Evolutionary conservation across 1,140 invertebrate species (phyloP).

Genomic region (Drosophila sp.): DNA sequence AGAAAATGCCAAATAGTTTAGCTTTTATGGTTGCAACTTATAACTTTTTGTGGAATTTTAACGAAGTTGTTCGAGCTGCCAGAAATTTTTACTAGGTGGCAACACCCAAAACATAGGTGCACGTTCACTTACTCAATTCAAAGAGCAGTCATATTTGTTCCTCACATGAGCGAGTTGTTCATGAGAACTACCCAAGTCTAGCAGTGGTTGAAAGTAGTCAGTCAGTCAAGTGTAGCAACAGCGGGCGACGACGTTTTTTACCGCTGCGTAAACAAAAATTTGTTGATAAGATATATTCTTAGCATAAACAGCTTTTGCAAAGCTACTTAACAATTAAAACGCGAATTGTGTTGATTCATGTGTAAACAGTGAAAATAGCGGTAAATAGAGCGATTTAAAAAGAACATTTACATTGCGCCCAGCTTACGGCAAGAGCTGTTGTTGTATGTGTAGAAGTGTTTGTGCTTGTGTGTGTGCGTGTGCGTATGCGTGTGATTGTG

Average conservation of each 20-base stretch:
- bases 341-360: neutral
- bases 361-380: neutral
- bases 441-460: slow-evolving; percentile 18
- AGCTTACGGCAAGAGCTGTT: slow-evolving; percentile 32
- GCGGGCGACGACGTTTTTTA: slow-evolving; percentile 32
- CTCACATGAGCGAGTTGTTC: no score
- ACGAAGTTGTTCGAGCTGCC: no score
- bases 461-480: slow-evolving; percentile 7
- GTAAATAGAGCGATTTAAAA: slow-evolving; percentile 4
- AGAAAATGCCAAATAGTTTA: no score
- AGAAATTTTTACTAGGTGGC: no score
- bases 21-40: no score
- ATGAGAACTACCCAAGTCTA: no score
- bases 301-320: slow-evolving; percentile 9
- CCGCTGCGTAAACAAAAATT: slow-evolving; percentile 51
- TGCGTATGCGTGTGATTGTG: slow-evolving; percentile 2
- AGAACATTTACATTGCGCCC: slow-evolving; percentile 10
- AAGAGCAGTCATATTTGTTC: no score
- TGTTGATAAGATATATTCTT: slow-evolving; percentile 38
- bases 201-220: slow-evolving; percentile 50
- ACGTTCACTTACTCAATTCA: no score
- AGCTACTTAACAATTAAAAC: slow-evolving; percentile 14
- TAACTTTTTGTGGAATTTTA: no score
- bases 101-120: no score
- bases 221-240: slow-evolving; percentile 42